Evolutionary conservation across 2,888 invertebrate species (phyloP).

Genomic region (Acrocyrtus sp.): DNA sequence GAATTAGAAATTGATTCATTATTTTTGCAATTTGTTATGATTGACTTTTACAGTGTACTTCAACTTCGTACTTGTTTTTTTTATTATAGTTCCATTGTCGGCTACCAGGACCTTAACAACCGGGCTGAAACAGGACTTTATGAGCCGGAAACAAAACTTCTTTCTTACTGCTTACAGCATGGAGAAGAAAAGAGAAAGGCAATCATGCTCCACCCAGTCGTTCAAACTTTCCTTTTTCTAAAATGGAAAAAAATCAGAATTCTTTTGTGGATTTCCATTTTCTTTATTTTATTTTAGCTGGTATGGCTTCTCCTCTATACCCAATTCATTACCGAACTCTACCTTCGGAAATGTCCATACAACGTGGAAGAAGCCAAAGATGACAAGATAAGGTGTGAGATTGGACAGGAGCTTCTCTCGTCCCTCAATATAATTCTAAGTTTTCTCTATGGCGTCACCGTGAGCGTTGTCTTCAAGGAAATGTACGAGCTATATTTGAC

Average conservation of each 20-base stretch:
- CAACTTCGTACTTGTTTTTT: not conserved
- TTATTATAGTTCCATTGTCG: constrained; percentile 41
- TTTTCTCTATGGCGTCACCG: constrained; percentile 23
- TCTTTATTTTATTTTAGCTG: constrained; percentile 43
- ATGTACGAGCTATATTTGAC: constrained; percentile 46
- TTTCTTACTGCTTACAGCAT: constrained; percentile 39
- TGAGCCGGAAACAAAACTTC: constrained; percentile 44
- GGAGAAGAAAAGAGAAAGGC: constrained; percentile 38
- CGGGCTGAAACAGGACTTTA: not conserved
- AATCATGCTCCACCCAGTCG: constrained; percentile 50
- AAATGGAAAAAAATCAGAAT: constrained; percentile 54
- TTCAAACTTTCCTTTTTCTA: constrained; percentile 44
- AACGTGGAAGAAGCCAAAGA: not conserved
- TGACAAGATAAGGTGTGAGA: constrained; percentile 10
- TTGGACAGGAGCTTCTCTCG: constrained; percentile 12
- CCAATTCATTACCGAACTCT: constrained; percentile 44
- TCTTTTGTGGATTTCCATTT: constrained; percentile 47
- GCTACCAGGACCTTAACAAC: constrained; percentile 19
- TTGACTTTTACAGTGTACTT: not conserved
- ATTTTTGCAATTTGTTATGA: not conserved
- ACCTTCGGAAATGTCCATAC: constrained; percentile 50
- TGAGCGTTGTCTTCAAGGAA: constrained; percentile 45
- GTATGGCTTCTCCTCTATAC: constrained; percentile 53
- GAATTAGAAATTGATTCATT: not conserved
- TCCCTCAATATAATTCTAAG: constrained; percentile 4